Evolutionary conservation across 1,140 invertebrate genomes (phyloP), one percentile per base, ranked within the genome.

Genomic region (Parasteatoda tepidariorum): DNA sequence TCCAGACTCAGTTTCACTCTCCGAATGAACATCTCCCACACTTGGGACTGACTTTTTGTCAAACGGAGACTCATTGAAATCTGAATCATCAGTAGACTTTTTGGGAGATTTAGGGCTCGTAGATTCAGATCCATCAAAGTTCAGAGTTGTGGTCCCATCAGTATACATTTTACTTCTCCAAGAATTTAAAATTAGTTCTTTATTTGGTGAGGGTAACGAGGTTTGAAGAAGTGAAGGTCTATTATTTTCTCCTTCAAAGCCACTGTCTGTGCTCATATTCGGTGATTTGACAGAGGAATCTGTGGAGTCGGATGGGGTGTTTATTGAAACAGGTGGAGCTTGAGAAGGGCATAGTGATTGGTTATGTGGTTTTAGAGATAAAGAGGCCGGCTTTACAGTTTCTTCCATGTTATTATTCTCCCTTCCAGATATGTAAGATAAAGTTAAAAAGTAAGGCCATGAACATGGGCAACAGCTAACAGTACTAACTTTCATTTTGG

Each of bases 231-330:
- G 26, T 28, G 74, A 81, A 57, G 84, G 84, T 66, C 84, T 73
- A 71, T 81, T 82, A 33, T 85, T 82, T 68, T 85, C 84, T 18
- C 84, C 84, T 54, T 85, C 84, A 64, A 85, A 85, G 24, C 84
- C 84, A 85, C 84, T 85, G 26, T 85, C 84, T 57, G 84, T 83
- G 66, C 84, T 85, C 76, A 85, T 82, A 57, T 85, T 82, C 28
- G 84, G 84, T 13, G 84, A 85, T 64, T 85, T 85, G 24, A 85
- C 67, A 15, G 84, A 79, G n/a, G n/a, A n/a, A 28, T 84, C 84
- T 59, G 75, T 67, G 30, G 71, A 73, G 26, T 84, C 84, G n/a
- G 83, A 76, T n/a, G 83, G 71, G 13, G 71, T 75, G 55, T 76
- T 76, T 18, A 68, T 76, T 59, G 71, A 68, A 4, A 76, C 73